A percentile compares a stretch with the other conserved stretches of the same genome.
These are phyloP conservation scores for Chirona hameri DNA, from an alignment of 2,888 invertebrate species.

Conservation along the genomic window DNA sequence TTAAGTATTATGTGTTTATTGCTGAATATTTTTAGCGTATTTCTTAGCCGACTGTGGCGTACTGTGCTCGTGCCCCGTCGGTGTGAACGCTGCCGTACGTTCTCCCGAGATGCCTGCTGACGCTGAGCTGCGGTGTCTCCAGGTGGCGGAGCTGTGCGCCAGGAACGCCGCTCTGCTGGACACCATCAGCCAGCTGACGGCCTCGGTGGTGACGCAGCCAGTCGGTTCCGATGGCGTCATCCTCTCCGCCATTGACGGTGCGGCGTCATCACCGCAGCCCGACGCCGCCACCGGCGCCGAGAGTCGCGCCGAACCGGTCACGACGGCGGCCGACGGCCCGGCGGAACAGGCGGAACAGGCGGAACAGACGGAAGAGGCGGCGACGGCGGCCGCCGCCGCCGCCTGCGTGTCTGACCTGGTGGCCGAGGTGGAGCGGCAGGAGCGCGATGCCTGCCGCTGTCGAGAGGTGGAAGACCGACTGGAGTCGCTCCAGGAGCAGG, in stretches of 20 bases:
- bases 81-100: no score
- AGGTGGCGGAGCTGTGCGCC: slow-evolving; percentile 12
- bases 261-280: background rate
- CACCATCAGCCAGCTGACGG: background rate
- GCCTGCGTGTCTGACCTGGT: background rate
- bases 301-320: background rate
- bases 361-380: background rate
- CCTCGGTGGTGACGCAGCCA: background rate
- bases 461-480: background rate
- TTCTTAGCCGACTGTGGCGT: no score
- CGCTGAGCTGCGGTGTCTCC: background rate
- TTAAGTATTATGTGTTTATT: no score
- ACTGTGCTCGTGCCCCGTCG: no score
- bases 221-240: slow-evolving; percentile 6
- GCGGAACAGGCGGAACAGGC: background rate
- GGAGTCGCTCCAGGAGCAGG: background rate
- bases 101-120: no score
- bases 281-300: background rate
- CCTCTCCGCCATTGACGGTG: background rate
- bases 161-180: slow-evolving; percentile 8
- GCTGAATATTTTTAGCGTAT: no score
- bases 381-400: background rate
- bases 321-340: background rate
- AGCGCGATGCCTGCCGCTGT: background rate
- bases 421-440: background rate